A percentile compares a stretch with the other conserved stretches of the same genome.
These are phyloP conservation scores for Smithornis capensis DNA, from an alignment of 2,113 vertebrate species.

Conservation along the genomic window DNA sequence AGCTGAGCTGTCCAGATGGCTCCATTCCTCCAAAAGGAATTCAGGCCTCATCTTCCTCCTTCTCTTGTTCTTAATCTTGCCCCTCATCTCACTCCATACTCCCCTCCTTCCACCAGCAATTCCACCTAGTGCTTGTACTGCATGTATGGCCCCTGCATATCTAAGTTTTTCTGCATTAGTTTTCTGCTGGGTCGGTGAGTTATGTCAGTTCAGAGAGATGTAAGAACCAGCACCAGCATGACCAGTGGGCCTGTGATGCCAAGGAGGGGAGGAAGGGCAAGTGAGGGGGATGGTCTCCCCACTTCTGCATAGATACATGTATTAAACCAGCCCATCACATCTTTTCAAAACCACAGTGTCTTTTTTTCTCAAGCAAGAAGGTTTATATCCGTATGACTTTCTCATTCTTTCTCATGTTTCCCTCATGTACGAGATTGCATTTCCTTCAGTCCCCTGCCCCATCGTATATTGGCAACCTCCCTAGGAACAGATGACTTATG, in stretches of 20 bases:
- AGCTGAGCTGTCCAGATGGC: background rate
- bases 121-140: background rate
- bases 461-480: fast-evolving
- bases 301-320: background rate
- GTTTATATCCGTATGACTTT: background rate
- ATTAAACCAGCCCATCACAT: background rate
- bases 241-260: background rate
- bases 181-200: background rate
- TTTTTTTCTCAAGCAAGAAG: background rate
- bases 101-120: background rate
- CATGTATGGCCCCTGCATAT: background rate
- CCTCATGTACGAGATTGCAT: background rate
- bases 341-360: background rate
- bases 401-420: background rate
- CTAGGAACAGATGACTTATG: background rate
- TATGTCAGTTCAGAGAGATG: background rate
- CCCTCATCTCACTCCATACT: background rate
- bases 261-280: fast-evolving
- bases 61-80: background rate
- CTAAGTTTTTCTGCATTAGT: background rate
- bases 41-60: background rate
- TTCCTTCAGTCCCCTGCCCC: background rate
- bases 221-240: background rate
- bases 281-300: background rate
- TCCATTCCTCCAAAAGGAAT: background rate